Base-by-base conservation (phyloP, 2,888 invertebrate species). In the Drosophila neotestacea region DNA sequence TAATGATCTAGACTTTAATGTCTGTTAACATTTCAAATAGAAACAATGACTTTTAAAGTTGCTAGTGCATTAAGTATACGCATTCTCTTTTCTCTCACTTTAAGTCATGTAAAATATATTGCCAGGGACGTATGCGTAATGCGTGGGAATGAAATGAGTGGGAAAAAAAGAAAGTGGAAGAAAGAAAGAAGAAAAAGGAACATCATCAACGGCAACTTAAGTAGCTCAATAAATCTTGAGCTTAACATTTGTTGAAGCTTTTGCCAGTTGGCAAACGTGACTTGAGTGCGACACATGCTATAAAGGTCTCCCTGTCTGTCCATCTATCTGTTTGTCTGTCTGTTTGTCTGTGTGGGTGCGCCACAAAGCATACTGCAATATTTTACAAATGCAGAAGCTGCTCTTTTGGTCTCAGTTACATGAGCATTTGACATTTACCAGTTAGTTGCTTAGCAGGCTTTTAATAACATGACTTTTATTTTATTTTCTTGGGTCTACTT, bases 151-250 rank as follows among this genome's bases (percentile, higher is more conserved):
- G 48, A 60, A 60, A 59, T 46, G 62, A 28, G 73, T 54, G 54
- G 39, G 38, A 47, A 42, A 38, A 22, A 32, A 13, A 7, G 22
- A 61, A 13, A 52, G 6, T 34, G 22, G 54, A 10, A 34, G 13
- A 34, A 32, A 4, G 34, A 32, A 16, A 46, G 2, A 52, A 46
- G 13, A 28, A 42, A 47, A n/a, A 55, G 48, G 36, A 68, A 60
- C 75, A 75, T 79, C 83, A 83, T 81, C 84, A 84, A 65, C 81
- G 68, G 75, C 79, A 84, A 67, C 84, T 73, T 80, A 84, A 84
- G 84, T 84, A 84, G 81, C 81, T 76, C 85, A 77, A 84, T 84
- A 84, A 84, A 84, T 84, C 84, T 80, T 78, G 73, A 78, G 84
- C 85, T 85, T 84, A 84, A 78, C 85, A 85, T 85, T 85, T 81